Base-by-base conservation (phyloP, 2,888 invertebrate species). In the Tipula lateralis region DNA sequence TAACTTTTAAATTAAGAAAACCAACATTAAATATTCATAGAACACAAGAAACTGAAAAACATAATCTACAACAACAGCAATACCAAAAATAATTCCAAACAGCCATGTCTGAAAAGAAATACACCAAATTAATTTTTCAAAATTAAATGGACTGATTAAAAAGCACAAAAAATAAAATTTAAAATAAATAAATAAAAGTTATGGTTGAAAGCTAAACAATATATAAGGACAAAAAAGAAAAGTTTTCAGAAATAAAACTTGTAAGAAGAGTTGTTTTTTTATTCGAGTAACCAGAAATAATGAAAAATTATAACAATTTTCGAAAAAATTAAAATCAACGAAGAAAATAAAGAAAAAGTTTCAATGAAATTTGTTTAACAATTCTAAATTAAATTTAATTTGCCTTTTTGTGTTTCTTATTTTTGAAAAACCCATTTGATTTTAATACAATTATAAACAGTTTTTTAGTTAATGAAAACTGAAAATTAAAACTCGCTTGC, bases 121-220 rank as follows among this genome's bases (percentile, higher is more conserved):
- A 66, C 66, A 66, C 19, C 24, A 24, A 66, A 66, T 24, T 66
- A 66, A 66, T 66, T 66, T 66, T 66, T 66, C 9, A 66, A 66
- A 66, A 66, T 66, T 66, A 66, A 66, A 66, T 66, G 66, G 66
- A 66, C 66, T 66, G 66, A 66, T 66, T 66, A 66, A 66, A 66
- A 66, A 66, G 66, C 66, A 66, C 66, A 66, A 66, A 66, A 24
- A 66, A 66, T 66, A 24, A 66, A 66, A 66, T 66, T 66, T 66
- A 24, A 66, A 66, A 66, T 24, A 66, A 50, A 50, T 50, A 50
- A 66, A 66, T 66, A 66, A 66, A 66, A 66, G 66, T 66, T 66
- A 66, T 66, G 66, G 66, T 66, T 66, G 66, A 66, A 66, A 66
- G 66, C 66, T 24, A 24, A 66, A 66, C 66, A 66, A 66, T 66